A percentile compares a stretch with the other conserved stretches of the same genome.
phyloP scores from a whole-genome alignment of 2,888 invertebrate species.

The Hecatera dysodea region DNA sequence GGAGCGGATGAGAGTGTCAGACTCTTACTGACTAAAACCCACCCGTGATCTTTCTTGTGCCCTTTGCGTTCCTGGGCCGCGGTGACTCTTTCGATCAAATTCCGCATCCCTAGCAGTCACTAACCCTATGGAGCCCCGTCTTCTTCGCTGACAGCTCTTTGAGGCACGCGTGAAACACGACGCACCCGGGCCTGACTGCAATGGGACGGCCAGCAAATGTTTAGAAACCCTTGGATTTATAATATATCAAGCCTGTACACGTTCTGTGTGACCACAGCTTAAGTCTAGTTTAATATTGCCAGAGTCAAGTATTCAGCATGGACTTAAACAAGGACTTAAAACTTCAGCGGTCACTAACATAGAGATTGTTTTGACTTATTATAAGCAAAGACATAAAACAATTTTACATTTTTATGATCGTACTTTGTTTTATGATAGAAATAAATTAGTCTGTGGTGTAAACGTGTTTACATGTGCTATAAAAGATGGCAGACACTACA shows the following conservation, averaged over 20 bases:
- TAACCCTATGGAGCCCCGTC: no score
- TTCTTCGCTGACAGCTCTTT: no score
- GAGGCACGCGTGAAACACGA: no score
- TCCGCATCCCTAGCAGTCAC: no score
- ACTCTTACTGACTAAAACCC: no score
- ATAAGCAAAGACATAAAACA: constrained; percentile 27
- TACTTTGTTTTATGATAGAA: constrained; percentile 35
- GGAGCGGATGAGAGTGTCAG: no score
- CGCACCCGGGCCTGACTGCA: no score
- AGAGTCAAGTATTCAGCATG: constrained; percentile 32
- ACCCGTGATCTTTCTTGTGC: no score
- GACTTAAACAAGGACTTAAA: constrained; percentile 6
- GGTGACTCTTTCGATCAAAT: no score
- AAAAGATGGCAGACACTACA: neutral
- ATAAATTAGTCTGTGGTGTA: constrained; percentile 37
- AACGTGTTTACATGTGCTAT: constrained; percentile 14
- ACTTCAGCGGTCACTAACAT: constrained; percentile 33
- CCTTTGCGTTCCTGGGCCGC: no score
- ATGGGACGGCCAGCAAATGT: no score
- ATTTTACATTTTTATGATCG: constrained; percentile 29
- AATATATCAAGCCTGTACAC: neutral
- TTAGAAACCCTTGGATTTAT: no score
- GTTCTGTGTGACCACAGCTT: constrained; percentile 11
- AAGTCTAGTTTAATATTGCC: constrained; percentile 46
- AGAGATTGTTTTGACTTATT: constrained; percentile 36